Evolutionary conservation across 37 sponge, comb jelly and placozoan genomes (phyloP), one percentile per base, ranked within the genome.

Genomic region (Cladorhizidae sp.): DNA sequence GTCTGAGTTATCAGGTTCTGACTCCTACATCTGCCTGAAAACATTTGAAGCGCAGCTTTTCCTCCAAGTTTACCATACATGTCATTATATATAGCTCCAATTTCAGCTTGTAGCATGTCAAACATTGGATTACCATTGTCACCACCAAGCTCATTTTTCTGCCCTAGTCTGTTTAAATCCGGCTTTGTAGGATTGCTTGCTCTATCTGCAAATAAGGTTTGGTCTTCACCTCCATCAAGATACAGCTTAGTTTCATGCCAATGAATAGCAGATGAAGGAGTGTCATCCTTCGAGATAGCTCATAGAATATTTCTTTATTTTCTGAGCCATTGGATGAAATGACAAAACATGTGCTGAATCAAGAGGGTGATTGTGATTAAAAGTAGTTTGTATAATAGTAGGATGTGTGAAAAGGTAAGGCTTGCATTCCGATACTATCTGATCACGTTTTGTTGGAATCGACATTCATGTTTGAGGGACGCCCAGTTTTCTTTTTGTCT

Each of bases 121-220:
- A 77, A 59, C 64, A 77, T 40, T 77, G 37, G 42, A 26, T 77
- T 77, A n/a, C 77, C 77, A 62, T 77, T 35, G 36, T 76, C 76
- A 40, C 28, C 38, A 32, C 76, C 76, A 8, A 76, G 59, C 33
- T 77, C 64, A 21, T 77, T 61, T 36, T 61, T 57, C 45, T 45
- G 62, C 29, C 40, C 32, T 40, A 77, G 64, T 6, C 64, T 38
- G 28, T 39, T 62, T 18, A 77, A n/a, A 39, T 59, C 64, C 23
- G 64, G 8, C 45, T 40, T 59, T 36, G 62, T 76, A 54, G 77
- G 77, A 77, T 77, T 77, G 43, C n/a, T 31, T 25, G 38, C 40
- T 42, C 77, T 77, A 28, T 77, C 64, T 36, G 77, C 77, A 22
- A 77, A 41, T 42, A 59, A 29, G 9, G 21, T 21, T 64, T 77